Evolutionary conservation across 2,113 vertebrate genomes (phyloP), one percentile per base, ranked within the genome.

Genomic region (Tetrax tetrax): DNA sequence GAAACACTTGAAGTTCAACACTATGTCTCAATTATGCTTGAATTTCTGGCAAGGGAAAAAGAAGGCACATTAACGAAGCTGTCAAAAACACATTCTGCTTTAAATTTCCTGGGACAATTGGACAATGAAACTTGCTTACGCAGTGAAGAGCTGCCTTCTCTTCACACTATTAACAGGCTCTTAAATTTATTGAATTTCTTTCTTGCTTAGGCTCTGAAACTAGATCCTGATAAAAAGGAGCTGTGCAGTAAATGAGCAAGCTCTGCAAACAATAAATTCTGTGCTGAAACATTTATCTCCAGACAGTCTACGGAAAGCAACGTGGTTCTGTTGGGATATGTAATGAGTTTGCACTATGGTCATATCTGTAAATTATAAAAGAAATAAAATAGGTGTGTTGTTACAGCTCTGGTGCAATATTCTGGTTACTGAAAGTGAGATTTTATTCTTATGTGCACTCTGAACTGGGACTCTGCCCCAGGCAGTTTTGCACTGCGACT

Each of bases 1-100:
- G 96, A 97, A 91, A 77, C 95, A 97, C 95, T 96, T 97, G 97
- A 98, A 98, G 89, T 90, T 94, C 94, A 97, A 93, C 94, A 95
- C 94, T 95, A 95, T 94, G 96, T 95, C 93, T 98, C 97, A 98
- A 97, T 98, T 98, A 97, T 77, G 85, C 92, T 94, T 97, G 96
- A 96, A 96, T 97, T 97, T 95, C 96, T 95, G 94, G 95, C 86
- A 96, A 89, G 90, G n/a, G 75, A 20, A 9, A 33, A 92, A 93
- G 91, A 89, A 88, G 83, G 69, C 87, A 87, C 90, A 93, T 90
- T 97, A 98, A 95, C 70, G 94, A 97, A 98, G 93, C 96, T 97
- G 96, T 98, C 97, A 98, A 93, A 97, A 97, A 95, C 86, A 95
- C 87, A 76, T 90, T 96, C 94, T 91, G 91, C 96, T 96, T 97